phyloP scores from a whole-genome alignment of 2,113 vertebrate genomes.

The Tachuris rubrigastra region DNA sequence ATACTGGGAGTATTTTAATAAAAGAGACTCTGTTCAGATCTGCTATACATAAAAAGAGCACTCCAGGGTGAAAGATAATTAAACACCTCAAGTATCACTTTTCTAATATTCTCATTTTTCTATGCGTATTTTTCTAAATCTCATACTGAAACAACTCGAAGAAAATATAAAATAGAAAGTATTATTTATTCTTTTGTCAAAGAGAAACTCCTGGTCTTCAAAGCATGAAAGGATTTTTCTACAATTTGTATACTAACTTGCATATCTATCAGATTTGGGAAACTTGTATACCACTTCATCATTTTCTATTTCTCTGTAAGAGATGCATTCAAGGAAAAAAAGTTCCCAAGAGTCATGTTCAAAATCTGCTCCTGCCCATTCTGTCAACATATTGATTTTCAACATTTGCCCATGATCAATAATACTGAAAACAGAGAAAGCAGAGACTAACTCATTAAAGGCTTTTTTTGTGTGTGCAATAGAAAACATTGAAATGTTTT shows the following conservation, averaged over 20 bases:
- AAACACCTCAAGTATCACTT: conserved; percentile 1
- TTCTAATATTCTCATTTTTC: not conserved
- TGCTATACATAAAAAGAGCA: not conserved
- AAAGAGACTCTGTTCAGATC: not conserved
- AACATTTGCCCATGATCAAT: not conserved
- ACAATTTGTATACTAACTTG: not conserved
- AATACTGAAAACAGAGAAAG: not conserved
- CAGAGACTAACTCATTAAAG: not conserved
- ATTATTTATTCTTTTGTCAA: conserved; percentile 30
- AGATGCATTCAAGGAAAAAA: not conserved
- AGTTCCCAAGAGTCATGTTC: not conserved
- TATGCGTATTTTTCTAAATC: not conserved
- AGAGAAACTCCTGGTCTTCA: not conserved
- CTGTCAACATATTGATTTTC: conserved; percentile 1
- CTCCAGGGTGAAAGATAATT: conserved; percentile 18
- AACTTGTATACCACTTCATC: not conserved
- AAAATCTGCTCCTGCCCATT: not conserved
- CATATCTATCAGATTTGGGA: not conserved
- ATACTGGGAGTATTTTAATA: not conserved
- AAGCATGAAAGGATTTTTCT: not conserved
- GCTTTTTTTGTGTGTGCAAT: not conserved
- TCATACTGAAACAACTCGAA: not conserved
- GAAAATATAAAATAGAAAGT: conserved; percentile 7
- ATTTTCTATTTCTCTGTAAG: not conserved
- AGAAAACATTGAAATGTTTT: not conserved